Base-by-base conservation (phyloP, 1,140 invertebrate species). In the Conus ventricosus region DNA sequence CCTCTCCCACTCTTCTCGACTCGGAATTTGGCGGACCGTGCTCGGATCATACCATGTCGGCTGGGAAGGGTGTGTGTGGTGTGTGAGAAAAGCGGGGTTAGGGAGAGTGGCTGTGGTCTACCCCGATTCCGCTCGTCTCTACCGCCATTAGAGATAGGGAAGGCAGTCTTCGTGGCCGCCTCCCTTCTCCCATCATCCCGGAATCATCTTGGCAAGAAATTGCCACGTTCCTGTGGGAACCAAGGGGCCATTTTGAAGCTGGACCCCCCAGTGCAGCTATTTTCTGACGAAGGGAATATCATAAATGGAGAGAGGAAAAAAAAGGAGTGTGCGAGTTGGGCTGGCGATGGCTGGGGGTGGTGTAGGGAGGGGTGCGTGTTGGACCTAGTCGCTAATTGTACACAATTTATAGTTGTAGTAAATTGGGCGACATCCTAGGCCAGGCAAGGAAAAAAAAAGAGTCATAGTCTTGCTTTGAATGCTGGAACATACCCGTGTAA, bases 181-280 rank as follows among this genome's bases (percentile, higher is more conserved):
- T 57, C 63, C 63, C 53, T 53, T 57, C 82, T 81, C 85, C 85
- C 84, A 89, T 89, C 85, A 89, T 87, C 85, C 81, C 60, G 11
- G 76, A 87, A 89, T 89, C 87, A 89, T 89, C 85, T 89, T 81
- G 25, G 67, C 60, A 84, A 89, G 88, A 89, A 89, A 89, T 89
- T 89, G 86, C 81, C 76, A 80, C 88, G 84, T 87, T 89, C 88
- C 88, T 84, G 51, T 7, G 88, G 88, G 88, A 89, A 57, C 53
- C 51, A 23, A 11, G 71, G 82, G 82, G 63, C 88, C 88, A 89
- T 87, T 87, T 89, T 89, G 78, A 84, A 63, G 23, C 84, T 13
- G 71, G 84, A 85, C 84, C 67, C 0, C 57, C 63, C 63, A 23
- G 57, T 39, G 15, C 60, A 57, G 78, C 87, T 23, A 82, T 87